These are phyloP conservation scores for Chroicocephalus ridibundus DNA, from an alignment of 2,113 vertebrate genomes.

Conservation along the genomic window DNA sequence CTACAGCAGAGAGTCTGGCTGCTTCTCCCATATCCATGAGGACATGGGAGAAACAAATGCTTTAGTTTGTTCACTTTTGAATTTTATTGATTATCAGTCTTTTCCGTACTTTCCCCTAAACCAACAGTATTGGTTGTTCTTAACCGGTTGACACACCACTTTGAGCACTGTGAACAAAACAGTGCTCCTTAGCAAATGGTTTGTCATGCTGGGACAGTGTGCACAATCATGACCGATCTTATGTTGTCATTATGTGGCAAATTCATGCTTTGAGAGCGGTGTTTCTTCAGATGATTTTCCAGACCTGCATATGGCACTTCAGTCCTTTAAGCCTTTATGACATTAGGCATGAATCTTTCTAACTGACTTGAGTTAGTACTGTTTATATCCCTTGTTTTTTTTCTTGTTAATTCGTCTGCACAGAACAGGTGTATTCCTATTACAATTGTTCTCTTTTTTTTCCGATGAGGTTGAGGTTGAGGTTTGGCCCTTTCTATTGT, in stretches of 20 bases:
- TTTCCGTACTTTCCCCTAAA: not conserved
- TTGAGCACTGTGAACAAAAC: not conserved
- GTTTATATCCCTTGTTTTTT: not conserved
- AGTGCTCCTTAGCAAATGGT: not conserved
- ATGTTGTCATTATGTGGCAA: not conserved
- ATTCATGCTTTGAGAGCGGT: not conserved
- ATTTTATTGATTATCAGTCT: not conserved
- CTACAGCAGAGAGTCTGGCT: not conserved
- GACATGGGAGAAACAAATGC: not conserved
- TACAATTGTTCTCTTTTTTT: not conserved
- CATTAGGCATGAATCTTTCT: not conserved
- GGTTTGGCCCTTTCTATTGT: not conserved
- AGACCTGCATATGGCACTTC: not conserved
- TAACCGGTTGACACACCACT: not conserved
- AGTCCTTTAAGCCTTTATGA: not conserved
- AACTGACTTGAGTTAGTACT: not conserved
- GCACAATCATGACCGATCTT: not conserved
- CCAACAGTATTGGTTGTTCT: not conserved
- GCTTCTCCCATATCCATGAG: not conserved
- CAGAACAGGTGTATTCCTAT: not conserved
- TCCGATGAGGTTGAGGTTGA: rapidly evolving
- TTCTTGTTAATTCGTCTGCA: not conserved
- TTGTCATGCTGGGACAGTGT: not conserved
- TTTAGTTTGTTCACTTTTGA: not conserved
- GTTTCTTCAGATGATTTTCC: not conserved